Conservation (phyloP, 2,888 invertebrate species). For the Monoplex corrugatus region DNA sequence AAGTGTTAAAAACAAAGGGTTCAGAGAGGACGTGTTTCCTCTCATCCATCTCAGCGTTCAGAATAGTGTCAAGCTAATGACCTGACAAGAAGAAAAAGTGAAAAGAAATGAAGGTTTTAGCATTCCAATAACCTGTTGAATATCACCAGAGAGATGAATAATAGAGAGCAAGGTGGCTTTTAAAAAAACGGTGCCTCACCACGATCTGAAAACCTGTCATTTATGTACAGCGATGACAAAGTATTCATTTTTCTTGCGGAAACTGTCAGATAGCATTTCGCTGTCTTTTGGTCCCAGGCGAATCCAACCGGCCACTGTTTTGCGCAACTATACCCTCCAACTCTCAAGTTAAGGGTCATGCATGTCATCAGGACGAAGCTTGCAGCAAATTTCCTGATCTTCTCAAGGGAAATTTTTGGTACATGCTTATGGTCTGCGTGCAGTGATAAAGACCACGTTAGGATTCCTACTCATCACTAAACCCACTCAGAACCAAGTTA, state of each 20-base stretch:
- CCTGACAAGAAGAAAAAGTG: too few relatives aligned
- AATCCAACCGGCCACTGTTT: not conserved
- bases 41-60: too few relatives aligned
- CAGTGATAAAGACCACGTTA: not conserved
- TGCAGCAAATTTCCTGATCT: not conserved
- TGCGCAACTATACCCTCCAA: not conserved
- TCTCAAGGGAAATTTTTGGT: not conserved
- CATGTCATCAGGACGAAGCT: not conserved
- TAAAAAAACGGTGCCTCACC: too few relatives aligned
- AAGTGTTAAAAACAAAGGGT: too few relatives aligned
- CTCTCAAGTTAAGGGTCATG: not conserved
- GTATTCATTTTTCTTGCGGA: not conserved
- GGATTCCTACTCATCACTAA: constrained; percentile 18
- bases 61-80: too few relatives aligned
- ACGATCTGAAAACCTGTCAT: constrained; percentile 7
- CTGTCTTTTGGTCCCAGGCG: not conserved
- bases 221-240: not conserved
- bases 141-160: too few relatives aligned
- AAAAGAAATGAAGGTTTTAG: too few relatives aligned
- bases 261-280: not conserved
- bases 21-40: too few relatives aligned
- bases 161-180: too few relatives aligned
- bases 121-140: too few relatives aligned
- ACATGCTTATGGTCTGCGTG: not conserved
- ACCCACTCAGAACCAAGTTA: not conserved